phyloP scores from a whole-genome alignment of 2,797 vertebrate genomes.

The Glossophaga mutica region DNA sequence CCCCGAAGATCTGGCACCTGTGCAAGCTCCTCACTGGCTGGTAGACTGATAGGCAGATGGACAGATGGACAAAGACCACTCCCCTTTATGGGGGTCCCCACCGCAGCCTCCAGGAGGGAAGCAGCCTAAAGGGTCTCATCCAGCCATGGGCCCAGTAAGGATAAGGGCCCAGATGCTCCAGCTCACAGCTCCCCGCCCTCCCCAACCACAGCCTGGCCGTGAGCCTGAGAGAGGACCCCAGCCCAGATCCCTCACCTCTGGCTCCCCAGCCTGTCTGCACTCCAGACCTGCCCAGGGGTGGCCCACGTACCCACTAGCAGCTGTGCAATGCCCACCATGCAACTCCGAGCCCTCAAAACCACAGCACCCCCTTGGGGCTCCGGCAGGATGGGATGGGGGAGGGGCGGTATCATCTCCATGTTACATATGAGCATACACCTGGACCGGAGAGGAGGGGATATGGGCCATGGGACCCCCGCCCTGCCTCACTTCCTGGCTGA shows the following conservation, averaged over 20 bases:
- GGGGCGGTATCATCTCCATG: not conserved
- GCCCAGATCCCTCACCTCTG: not conserved
- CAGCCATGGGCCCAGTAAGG: not conserved
- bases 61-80: not conserved
- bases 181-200: not conserved
- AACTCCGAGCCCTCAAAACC: not conserved
- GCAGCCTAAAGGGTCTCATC: not conserved
- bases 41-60: not conserved
- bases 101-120: not conserved
- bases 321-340: not conserved
- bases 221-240: not conserved
- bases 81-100: not conserved
- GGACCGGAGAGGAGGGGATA: fast-evolving
- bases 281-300: not conserved
- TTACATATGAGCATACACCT: not conserved
- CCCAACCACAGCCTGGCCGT: not conserved
- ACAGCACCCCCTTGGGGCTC: not conserved
- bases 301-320: not conserved
- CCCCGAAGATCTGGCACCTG: fast-evolving
- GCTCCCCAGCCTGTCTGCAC: not conserved
- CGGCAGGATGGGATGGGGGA: fast-evolving
- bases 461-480: not conserved
- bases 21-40: not conserved
- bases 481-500: not conserved
- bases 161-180: not conserved